Evolutionary conservation across 2,888 invertebrate species (phyloP).

Genomic region (Lepidonotus clava): DNA sequence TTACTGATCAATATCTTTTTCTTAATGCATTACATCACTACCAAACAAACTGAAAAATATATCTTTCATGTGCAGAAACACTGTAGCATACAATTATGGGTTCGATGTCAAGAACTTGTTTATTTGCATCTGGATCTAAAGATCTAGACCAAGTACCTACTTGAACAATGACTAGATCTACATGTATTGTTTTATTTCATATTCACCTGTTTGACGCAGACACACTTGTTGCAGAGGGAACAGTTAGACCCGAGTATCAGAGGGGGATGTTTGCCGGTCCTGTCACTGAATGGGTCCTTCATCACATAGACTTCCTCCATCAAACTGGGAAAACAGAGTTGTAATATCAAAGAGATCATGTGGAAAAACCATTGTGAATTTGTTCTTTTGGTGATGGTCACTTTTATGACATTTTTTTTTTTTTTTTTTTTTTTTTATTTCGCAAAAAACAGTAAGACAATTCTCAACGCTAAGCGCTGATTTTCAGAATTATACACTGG

Average conservation of each 20-base stretch:
- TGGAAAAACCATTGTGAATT: too few relatives aligned
- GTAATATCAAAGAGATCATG: too few relatives aligned
- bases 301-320: conserved; percentile 89
- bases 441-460: background rate
- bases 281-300: conserved; percentile 90
- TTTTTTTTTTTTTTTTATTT: too few relatives aligned
- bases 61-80: too few relatives aligned
- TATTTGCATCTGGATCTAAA: background rate
- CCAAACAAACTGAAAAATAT: too few relatives aligned
- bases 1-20: too few relatives aligned
- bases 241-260: conserved; percentile 91
- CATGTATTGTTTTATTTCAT: background rate
- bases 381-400: too few relatives aligned
- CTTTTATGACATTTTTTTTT: too few relatives aligned
- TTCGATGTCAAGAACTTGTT: background rate
- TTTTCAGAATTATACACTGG: background rate
- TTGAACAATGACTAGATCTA: background rate
- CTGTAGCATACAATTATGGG: too few relatives aligned
- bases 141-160: background rate
- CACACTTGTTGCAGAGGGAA: conserved; percentile 84
- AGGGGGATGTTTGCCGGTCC: conserved; percentile 82
- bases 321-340: conserved; percentile 79
- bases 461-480: background rate
- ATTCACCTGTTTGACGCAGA: conserved; percentile 83
- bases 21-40: too few relatives aligned